Base-by-base conservation (phyloP, 2,888 invertebrate species). In the Pasiphila rectangulata region DNA sequence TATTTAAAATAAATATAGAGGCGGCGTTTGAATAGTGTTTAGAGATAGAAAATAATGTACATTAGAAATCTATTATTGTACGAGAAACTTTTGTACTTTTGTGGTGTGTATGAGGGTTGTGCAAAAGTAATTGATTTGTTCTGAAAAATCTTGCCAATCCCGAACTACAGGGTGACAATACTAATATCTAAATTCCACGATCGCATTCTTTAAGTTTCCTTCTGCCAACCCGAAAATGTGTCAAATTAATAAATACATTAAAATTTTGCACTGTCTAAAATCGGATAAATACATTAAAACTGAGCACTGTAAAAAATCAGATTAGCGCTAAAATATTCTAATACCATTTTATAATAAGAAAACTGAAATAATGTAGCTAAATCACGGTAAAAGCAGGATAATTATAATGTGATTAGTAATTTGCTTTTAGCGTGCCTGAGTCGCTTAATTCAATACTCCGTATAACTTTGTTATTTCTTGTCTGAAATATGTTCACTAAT, bases 1-100 rank as follows among this genome's bases (percentile, higher is more conserved):
- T 81, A 82, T 79, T 79, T 79, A 79, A 57, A 51, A 44, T 55
- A 63, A 76, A 59, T 56, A 76, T 79, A 79, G 70, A 72, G 52
- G 70, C 65, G 77, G 78, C 66, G 76, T 77, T 77, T 75, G 78
- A 66, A 77, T 83, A 81, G 80, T 81, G 77, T 83, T 81, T 81
- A 79, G 72, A 75, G 70, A 72, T 69, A 78, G 68, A 51, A 56
- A 47, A 53, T 51, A 44, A 69, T 64, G 68, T 72, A 72, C 34
- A 68, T 69, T 72, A 67, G 72, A 74, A 58, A 67, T 68, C 66
- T 72, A 79, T 76, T 68, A 58, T 54, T 64, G 73, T 63, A 74
- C 64, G 75, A 71, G 61, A 76, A 79, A 84, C 69, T 86, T 85
- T 85, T 86, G 83, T 83, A 85, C 84, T 82, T 74, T 82, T 80